Evolutionary conservation across 2,888 invertebrate species (phyloP).

Genomic region (Cynaeus angustus): DNA sequence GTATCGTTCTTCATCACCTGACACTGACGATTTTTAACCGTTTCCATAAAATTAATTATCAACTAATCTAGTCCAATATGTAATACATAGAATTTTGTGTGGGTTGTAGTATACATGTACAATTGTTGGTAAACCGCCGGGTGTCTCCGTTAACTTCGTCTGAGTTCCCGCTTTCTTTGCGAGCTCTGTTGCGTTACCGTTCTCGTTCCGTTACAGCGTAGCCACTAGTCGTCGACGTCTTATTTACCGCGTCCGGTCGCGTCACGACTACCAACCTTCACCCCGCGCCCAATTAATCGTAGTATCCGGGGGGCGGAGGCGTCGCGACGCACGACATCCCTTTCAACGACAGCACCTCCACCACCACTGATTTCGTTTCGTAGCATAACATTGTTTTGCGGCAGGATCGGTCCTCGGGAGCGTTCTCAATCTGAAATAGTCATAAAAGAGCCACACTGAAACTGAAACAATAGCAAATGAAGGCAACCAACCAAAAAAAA

Average conservation of each 20-base stretch:
- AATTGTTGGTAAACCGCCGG: slow-evolving; percentile 73
- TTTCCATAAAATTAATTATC: slow-evolving; percentile 71
- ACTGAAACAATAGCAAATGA: slow-evolving; percentile 87
- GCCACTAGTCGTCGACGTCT: slow-evolving; percentile 52
- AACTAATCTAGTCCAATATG: slow-evolving; percentile 73
- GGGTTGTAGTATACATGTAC: slow-evolving; percentile 76
- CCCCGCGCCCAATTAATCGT: slow-evolving; percentile 42
- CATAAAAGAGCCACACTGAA: slow-evolving; percentile 79
- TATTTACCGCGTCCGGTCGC: slow-evolving; percentile 39
- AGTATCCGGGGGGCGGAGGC: slow-evolving; percentile 40
- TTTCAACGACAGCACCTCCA: slow-evolving; percentile 42
- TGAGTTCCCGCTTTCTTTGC: slow-evolving; percentile 62
- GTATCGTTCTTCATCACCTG: slow-evolving; percentile 71
- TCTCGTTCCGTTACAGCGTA: slow-evolving; percentile 66
- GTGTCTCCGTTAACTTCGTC: slow-evolving; percentile 68
- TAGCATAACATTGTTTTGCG: slow-evolving; percentile 59
- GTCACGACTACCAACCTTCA: slow-evolving; percentile 35
- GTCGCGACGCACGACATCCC: slow-evolving; percentile 43
- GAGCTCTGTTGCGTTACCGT: slow-evolving; percentile 65
- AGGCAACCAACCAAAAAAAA: slow-evolving; percentile 78
- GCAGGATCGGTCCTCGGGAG: slow-evolving; percentile 67
- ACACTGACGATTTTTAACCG: slow-evolving; percentile 72
- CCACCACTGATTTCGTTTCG: slow-evolving; percentile 54
- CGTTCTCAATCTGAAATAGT: slow-evolving; percentile 85
- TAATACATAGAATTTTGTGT: slow-evolving; percentile 75